A percentile compares a stretch with the other conserved stretches of the same genome.
Evolutionary conservation across 1,140 invertebrate species (phyloP).

Genomic region (Bilobella aurantiaca): DNA sequence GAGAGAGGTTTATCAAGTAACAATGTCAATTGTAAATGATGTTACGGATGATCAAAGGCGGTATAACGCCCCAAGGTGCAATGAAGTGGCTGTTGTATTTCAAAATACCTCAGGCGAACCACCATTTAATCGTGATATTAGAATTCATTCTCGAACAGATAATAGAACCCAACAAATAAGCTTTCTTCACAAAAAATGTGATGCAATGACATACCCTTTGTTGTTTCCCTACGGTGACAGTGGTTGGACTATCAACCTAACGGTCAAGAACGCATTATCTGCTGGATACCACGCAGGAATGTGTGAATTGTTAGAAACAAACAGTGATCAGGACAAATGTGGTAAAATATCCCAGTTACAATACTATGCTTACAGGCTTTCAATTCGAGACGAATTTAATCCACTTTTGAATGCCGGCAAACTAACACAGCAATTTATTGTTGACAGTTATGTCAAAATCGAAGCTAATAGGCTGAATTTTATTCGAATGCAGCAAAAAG

Average conservation of each 20-base stretch:
- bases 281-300: too few species aligned
- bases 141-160: background rate
- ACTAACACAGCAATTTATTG: conserved; percentile 37
- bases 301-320: too few species aligned
- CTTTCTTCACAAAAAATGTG: background rate
- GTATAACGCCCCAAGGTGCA: conserved; percentile 26
- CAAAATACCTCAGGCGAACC: background rate
- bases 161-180: background rate
- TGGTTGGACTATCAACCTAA: too few species aligned
- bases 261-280: too few species aligned
- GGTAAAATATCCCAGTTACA: too few species aligned
- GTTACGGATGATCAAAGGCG: conserved; percentile 19
- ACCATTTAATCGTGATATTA: background rate
- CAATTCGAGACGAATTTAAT: conserved; percentile 37
- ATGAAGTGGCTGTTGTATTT: conserved; percentile 34
- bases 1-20: background rate
- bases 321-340: too few species aligned
- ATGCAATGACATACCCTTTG: too few species aligned
- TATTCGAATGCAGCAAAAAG: conserved; percentile 32
- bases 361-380: conserved; percentile 38
- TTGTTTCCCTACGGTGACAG: too few species aligned
- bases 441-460: conserved; percentile 36
- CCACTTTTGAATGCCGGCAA: conserved; percentile 20
- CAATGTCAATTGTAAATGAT: conserved; percentile 20
- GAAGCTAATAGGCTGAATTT: conserved; percentile 36